These are phyloP conservation scores for Erebia aethiops DNA, from an alignment of 2,888 invertebrate genomes.

Conservation along the genomic window DNA sequence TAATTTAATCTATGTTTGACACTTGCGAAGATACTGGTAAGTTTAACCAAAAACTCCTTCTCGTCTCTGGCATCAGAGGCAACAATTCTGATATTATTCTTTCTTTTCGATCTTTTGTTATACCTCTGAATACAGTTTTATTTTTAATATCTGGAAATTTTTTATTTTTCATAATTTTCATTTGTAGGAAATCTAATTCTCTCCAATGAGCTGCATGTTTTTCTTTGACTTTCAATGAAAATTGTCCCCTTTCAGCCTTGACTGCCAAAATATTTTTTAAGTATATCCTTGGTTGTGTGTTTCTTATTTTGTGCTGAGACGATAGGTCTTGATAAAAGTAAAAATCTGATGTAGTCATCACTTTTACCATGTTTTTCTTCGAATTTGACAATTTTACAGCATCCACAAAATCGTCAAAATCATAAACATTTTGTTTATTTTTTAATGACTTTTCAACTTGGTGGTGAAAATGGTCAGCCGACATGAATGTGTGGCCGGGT, in stretches of 20 bases:
- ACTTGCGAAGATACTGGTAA: slow-evolving; percentile 14
- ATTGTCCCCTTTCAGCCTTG: slow-evolving; percentile 23
- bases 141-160: slow-evolving; percentile 23
- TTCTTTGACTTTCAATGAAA: slow-evolving; percentile 22
- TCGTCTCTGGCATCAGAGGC: slow-evolving; percentile 23
- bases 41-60: slow-evolving; percentile 26
- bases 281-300: slow-evolving; percentile 19
- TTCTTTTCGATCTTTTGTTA: slow-evolving; percentile 25
- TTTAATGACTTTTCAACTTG: slow-evolving; percentile 19
- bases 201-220: slow-evolving; percentile 14
- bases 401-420: slow-evolving; percentile 17
- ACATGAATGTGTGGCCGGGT: slow-evolving; percentile 28
- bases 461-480: slow-evolving; percentile 25
- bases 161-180: slow-evolving; percentile 21
- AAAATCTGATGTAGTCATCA: slow-evolving; percentile 21
- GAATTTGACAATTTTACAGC: slow-evolving; percentile 16
- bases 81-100: slow-evolving; percentile 26
- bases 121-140: slow-evolving; percentile 25
- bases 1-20: slow-evolving; percentile 13
- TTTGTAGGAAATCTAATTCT: slow-evolving; percentile 20
- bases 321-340: slow-evolving; percentile 26
- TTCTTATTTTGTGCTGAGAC: slow-evolving; percentile 25
- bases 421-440: slow-evolving; percentile 25
- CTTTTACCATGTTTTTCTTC: slow-evolving; percentile 17
- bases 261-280: slow-evolving; percentile 23